phyloP scores from a whole-genome alignment of 2,888 invertebrate genomes.

The Microctonus hyperodae region DNA sequence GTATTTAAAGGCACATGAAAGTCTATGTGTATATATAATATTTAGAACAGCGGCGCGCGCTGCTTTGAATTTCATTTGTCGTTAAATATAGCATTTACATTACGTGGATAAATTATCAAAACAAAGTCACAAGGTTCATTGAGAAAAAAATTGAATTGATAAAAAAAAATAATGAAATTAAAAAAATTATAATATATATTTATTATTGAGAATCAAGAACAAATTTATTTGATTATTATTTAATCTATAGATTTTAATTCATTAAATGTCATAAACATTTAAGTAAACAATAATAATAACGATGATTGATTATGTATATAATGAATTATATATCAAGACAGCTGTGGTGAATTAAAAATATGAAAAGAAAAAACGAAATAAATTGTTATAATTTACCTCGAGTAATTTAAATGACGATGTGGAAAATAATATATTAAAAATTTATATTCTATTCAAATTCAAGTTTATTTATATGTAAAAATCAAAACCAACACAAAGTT shows the following conservation, averaged over 20 bases:
- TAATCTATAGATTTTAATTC: neutral
- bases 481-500: neutral
- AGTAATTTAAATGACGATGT: neutral
- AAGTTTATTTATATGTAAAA: too few species aligned
- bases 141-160: neutral
- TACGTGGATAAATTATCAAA: slow-evolving; percentile 18
- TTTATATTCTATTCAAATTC: too few species aligned
- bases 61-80: slow-evolving; percentile 39
- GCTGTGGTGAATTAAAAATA: too few species aligned
- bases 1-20: neutral
- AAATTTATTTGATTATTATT: neutral
- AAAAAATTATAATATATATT: too few species aligned
- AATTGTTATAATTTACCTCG: neutral
- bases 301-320: too few species aligned
- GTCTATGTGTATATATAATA: slow-evolving; percentile 13
- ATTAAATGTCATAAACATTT: too few species aligned
- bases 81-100: slow-evolving; percentile 41
- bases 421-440: neutral
- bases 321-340: too few species aligned
- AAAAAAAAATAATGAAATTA: neutral
- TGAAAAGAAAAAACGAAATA: neutral
- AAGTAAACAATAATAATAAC: too few species aligned
- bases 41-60: slow-evolving; percentile 41
- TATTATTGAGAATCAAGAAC: neutral
- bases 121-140: neutral